Conservation (phyloP, 2,797 vertebrate species). For the Periparus ater region DNA sequence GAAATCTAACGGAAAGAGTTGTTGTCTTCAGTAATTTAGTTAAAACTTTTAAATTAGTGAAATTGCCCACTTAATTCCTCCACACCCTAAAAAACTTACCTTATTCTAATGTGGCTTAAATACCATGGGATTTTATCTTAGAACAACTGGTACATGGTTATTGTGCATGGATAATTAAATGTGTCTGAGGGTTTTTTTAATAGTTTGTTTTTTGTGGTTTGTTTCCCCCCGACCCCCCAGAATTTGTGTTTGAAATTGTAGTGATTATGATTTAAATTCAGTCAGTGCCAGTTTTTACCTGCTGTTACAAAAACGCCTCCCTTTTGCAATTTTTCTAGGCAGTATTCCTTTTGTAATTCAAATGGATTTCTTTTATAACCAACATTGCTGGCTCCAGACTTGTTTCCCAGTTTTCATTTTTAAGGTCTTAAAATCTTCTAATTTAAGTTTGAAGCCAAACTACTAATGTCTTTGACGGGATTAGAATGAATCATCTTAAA, state of each 20-base stretch:
- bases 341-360: neutral
- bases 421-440: neutral
- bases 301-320: neutral
- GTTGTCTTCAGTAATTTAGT: neutral
- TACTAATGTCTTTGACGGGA: neutral
- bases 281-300: neutral
- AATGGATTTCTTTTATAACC: neutral
- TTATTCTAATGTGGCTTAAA: neutral
- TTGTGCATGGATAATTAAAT: neutral
- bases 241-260: neutral
- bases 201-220: neutral
- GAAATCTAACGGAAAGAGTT: neutral
- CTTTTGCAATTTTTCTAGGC: neutral
- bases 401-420: neutral
- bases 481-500: neutral
- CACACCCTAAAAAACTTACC: neutral
- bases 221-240: fast-evolving
- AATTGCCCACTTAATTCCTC: neutral
- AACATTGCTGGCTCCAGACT: neutral
- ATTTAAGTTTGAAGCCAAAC: neutral
- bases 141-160: neutral
- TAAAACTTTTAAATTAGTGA: neutral
- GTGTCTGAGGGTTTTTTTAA: neutral
- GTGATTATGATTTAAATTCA: neutral
- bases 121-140: neutral